Evolutionary conservation across 2,113 vertebrate species (phyloP).

Genomic region (Donacobius atricapilla): DNA sequence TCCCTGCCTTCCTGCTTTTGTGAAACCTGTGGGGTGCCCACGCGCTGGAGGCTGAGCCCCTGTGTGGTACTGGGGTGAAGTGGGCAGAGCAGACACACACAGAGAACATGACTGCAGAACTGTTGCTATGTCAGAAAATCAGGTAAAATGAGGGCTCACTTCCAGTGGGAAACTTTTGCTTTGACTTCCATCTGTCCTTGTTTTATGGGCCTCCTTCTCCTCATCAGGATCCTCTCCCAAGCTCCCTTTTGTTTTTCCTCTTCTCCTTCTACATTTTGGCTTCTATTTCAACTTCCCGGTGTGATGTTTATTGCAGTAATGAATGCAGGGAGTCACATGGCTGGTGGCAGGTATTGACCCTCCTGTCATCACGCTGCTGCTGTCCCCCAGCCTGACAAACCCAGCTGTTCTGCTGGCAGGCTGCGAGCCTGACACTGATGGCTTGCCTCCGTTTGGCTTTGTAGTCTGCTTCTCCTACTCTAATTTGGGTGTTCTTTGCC

Average conservation of each 20-base stretch:
- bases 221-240: background rate
- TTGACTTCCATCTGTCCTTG: background rate
- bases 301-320: background rate
- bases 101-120: fast-evolving
- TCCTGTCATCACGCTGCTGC: background rate
- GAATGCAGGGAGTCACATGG: background rate
- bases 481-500: background rate
- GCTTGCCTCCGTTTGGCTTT: background rate
- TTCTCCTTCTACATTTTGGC: background rate
- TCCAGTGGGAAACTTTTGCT: background rate
- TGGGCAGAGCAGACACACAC: background rate
- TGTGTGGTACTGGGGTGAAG: background rate
- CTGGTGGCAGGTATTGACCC: background rate
- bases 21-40: fast-evolving
- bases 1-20: background rate
- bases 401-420: background rate
- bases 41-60: background rate
- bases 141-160: background rate
- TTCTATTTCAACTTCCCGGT: background rate
- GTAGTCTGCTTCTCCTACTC: background rate
- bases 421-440: background rate
- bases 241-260: background rate
- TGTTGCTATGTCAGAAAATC: background rate
- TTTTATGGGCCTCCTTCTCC: background rate
- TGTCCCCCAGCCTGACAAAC: background rate